Evolutionary conservation across 1,140 invertebrate species (phyloP), one percentile per base, ranked within the genome.

Genomic region (Penaeus vannamei): DNA sequence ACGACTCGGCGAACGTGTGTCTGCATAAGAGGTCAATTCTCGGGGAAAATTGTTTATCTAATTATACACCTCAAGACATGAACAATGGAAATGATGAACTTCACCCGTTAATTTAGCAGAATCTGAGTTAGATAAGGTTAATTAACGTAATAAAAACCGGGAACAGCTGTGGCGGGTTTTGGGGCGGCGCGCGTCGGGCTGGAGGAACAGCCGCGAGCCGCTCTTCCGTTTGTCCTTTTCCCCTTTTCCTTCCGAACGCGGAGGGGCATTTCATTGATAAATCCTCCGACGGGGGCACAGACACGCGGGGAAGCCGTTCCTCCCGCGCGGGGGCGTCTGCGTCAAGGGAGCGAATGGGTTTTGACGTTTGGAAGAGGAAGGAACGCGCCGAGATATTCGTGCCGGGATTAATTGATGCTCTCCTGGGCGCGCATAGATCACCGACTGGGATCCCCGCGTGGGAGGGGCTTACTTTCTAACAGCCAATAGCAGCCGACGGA

Each of bases 121-220:
- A 85, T 85, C 83, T 26, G 36, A 85, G 83, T 85, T 85, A 72
- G 64, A 85, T 72, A 85, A 85, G 83, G 20, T 66, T 85, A 85
- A 85, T 85, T 85, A 85, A 76, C 72, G 83, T 85, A 85, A 85
- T 85, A 85, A 85, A 85, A 85, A 85, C 42, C 46, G 59, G 83
- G 32, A 85, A 64, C 59, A 66, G 61, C 7, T 19, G 19, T 64
- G 36, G 80, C 64, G 29, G 61, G 14, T 22, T 5, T 10, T 53
- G 22, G 62, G n/a, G 19, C 80, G 20, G 22, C 22, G 53, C 53
- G 53, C 53, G 53, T 12, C 53, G 53, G 53, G 10, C 53, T 8
- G 14, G 53, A 8, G 14, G 53, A 53, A 8, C 53, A 17, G 53
- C 10, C 1, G 12, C 53, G 5, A 8, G 53, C 1, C 53, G 3